phyloP scores from a whole-genome alignment of 2,113 vertebrate genomes.

The Butorides virescens region DNA sequence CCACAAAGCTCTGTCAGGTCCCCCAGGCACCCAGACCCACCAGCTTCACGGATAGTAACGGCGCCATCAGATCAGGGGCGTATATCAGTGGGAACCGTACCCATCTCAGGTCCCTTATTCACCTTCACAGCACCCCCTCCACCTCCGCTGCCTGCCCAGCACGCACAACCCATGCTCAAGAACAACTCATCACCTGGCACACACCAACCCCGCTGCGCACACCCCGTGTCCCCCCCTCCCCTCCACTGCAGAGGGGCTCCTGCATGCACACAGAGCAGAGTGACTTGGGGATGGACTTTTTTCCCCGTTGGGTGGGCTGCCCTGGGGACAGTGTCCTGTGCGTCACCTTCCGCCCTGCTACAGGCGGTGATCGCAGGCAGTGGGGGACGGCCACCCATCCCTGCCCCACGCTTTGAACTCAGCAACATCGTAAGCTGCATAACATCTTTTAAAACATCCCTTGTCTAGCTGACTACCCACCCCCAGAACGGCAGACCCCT shows the following conservation, averaged over 20 bases:
- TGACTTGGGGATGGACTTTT: background rate
- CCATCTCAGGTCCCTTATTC: background rate
- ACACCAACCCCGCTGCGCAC: background rate
- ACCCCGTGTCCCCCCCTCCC: background rate
- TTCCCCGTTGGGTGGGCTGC: background rate
- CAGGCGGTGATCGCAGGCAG: background rate
- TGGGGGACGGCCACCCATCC: background rate
- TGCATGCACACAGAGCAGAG: background rate
- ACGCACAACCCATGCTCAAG: background rate
- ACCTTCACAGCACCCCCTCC: background rate
- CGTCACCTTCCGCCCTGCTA: background rate
- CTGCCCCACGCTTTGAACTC: background rate
- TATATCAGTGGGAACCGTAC: background rate
- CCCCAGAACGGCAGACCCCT: background rate
- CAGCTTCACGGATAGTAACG: rapidly evolving
- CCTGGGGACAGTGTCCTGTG: background rate
- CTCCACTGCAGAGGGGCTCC: background rate
- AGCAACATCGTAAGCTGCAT: background rate
- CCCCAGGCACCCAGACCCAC: background rate
- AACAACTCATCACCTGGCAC: slow-evolving; percentile 9
- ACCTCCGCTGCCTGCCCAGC: background rate
- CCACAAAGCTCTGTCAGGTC: background rate
- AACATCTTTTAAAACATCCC: background rate
- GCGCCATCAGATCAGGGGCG: background rate
- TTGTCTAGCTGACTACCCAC: background rate